Conservation (phyloP, 92 coral and sea anemone genomes). For the Umimayanthus chanpuru region DNA sequence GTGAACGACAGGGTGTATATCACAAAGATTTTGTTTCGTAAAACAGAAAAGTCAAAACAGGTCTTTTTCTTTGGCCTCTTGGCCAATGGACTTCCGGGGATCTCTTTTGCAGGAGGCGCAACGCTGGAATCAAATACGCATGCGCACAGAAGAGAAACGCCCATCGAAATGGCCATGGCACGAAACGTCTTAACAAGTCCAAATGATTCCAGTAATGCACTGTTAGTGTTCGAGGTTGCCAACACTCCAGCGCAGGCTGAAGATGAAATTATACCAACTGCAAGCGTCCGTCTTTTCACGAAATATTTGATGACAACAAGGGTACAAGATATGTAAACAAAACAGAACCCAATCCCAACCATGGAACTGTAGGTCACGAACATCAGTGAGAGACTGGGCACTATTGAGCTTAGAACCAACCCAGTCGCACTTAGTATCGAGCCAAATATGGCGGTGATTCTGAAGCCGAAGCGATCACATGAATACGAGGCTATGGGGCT, state of each 20-base stretch:
- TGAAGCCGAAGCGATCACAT: conserved; percentile 23
- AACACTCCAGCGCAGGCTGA: too few relatives aligned
- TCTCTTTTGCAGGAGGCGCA: not conserved
- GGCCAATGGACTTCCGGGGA: not conserved
- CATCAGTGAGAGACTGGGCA: conserved; percentile 4
- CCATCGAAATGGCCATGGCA: too few relatives aligned
- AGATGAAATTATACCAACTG: too few relatives aligned
- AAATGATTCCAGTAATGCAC: too few relatives aligned
- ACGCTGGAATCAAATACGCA: conserved; percentile 14
- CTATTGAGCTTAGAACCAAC: conserved; percentile 2
- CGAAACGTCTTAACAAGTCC: too few relatives aligned
- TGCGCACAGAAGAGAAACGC: conserved; percentile 43
- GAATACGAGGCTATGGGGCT: conserved; percentile 19
- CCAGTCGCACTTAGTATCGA: not conserved
- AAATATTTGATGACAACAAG: not conserved
- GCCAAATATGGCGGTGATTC: conserved; percentile 19
- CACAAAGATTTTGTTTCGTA: not conserved
- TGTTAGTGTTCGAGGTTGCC: too few relatives aligned
- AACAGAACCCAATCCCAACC: not conserved
- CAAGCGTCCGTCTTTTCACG: too few relatives aligned
- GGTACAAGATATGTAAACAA: conserved; percentile 10
- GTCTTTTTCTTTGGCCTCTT: not conserved
- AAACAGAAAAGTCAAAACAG: not conserved
- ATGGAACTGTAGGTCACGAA: conserved; percentile 10
- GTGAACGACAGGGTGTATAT: not conserved